Evolutionary conservation across 2,113 vertebrate species (phyloP), one percentile per base, ranked within the genome.

Genomic region (Tupaia chinensis): DNA sequence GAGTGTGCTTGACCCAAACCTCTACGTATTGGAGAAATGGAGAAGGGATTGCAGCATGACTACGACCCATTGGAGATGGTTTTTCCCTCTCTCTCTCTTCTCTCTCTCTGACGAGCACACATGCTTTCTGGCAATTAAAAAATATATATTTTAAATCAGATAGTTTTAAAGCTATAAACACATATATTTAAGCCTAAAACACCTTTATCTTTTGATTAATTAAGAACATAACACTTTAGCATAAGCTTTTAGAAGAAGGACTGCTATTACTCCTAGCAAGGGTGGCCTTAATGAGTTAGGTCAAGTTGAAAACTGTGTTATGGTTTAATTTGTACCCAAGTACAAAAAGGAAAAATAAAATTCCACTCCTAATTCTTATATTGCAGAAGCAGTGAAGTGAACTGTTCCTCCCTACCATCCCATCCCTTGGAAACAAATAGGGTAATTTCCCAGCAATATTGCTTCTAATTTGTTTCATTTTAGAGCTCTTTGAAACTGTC

Each of bases 311-410:
- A 93, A 23, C 32, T 77, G 29, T 56, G 73, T 60, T 89, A 60
- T 2, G 32, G 66, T 81, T 81, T 84, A 68, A 56, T 92, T 82
- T 81, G 25, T 19, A 96, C 32, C 74, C 15, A 95, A 60, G 25
- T 70, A 90, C 73, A 90, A 54, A 27, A 0, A 93, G 44, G 34
- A 79, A 74, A 92, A 94, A 77, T 66, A 53, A 68, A 93, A 68
- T 34, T 79, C 14, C 10, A 63, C 29, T 82, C 16, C 27, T 76
- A 54, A 22, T 81, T 89, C 14, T 88, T 27, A 73, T 17, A 65
- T 93, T 95, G 22, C 69, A 78, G 65, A 84, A 87, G 32, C 56
- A 77, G 11, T 65, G 68, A 86, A 94, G 53, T 34, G 56, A 91
- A 78, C 25, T 88, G 16, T 7, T 68, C 73, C 95, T 29, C 66